Evolutionary conservation across 2,113 vertebrate genomes (phyloP), one percentile per base, ranked within the genome.

Genomic region (Pteronura brasiliensis): DNA sequence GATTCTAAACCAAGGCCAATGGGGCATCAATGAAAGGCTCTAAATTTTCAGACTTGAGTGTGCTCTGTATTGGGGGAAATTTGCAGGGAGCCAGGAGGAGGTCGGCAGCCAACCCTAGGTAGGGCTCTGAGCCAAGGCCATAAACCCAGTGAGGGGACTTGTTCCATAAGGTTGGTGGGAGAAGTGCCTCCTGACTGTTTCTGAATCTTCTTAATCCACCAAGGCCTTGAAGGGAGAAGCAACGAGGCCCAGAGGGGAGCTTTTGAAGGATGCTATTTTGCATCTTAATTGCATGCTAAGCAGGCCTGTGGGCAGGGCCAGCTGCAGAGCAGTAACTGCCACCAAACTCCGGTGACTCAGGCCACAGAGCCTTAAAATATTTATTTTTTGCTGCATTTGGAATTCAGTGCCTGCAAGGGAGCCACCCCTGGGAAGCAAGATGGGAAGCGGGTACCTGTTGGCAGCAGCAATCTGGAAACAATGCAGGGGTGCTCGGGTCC

Each of bases 291-390:
- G 93, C 55, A 79, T 77, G 94, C 97, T 67, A 88, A 95, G 23
- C 84, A 96, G 95, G 79, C 96, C 95, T 23, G 79, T 23, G 34
- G 97, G 97, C 97, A 97, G 25, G 55, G 59, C 67, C 97, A 90
- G 97, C 63, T 97, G 83, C 96, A 88, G 14, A 95, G 77, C 23
- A 20, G 52, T 76, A 96, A 85, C 89, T 18, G n/a, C 27, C 90
- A 87, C 96, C 34, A 61, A 92, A 86, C 96, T 72, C 18, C 0
- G 9, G 96, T 47, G 92, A 98, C 87, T 97, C 97, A 88, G 97
- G 97, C 93, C 95, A 88, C 96, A 89, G 88, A 90, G 85, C 57
- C 34, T 95, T 93, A 79, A 94, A 94, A 95, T 93, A 97, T 97
- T 97, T 95, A 87, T 95, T 97, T 96, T 93, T 61, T 81, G 36